Evolutionary conservation across 1,140 invertebrate species (phyloP), one percentile per base, ranked within the genome.

Genomic region (Monochamus saltuarius): DNA sequence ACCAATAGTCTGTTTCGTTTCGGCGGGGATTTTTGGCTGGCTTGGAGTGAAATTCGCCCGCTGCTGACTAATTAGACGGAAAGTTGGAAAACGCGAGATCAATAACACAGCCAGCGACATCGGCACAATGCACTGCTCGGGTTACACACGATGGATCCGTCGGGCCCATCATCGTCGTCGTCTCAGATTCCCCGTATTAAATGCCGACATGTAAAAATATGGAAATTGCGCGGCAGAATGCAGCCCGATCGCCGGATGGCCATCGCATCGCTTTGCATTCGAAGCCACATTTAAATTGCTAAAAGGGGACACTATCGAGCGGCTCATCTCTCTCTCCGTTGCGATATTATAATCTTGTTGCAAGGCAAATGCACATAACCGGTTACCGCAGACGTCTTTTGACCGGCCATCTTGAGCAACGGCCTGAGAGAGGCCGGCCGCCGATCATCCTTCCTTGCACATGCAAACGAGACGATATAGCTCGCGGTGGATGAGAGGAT

Each of bases 271-370:
- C 51, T 65, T 74, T 74, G 71, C 72, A 74, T 74, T 72, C 67
- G 66, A 68, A 66, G 67, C 64, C 64, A 67, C 73, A 75, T 75
- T 75, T 75, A 75, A 75, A 75, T 75, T 75, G 74, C 74, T 74
- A 75, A 75, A 75, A 74, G 71, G 70, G 71, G 67, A 71, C 72
- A 72, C 69, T 71, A 72, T 71, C 67, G 59, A 69, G 51, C 61
- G 61, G 65, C 65, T 64, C 64, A 62, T 65, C 67, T 62, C 62
- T 73, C 69, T 65, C 67, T 61, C 55, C 62, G 56, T 59, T 64
- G 61, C 68, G 69, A 73, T 72, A 73, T 73, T 73, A 72, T 73
- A 72, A 72, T 74, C 72, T 72, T 66, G 67, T 72, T 71, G 69
- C 68, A 71, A 72, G 70, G 70, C 67, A 72, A 74, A 74, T 74